Conservation (phyloP, 2,113 vertebrate genomes). For the Acinonyx jubatus region DNA sequence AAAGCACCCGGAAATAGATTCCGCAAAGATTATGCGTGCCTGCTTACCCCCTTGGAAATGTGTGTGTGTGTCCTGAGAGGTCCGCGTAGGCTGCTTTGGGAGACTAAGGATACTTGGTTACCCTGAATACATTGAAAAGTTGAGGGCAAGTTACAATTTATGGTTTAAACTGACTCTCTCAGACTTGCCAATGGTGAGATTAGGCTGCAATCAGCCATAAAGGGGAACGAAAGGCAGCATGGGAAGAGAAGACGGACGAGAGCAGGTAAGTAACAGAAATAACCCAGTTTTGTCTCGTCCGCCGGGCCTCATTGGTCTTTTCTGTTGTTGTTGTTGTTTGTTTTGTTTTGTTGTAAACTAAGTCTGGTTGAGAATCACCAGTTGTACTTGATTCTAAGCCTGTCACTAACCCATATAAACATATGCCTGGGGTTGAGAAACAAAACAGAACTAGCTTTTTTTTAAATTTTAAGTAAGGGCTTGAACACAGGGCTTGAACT, state of each 20-base stretch:
- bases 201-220: neutral
- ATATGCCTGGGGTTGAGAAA: neutral
- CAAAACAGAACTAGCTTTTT: neutral
- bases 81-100: neutral
- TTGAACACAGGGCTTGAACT: no score
- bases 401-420: neutral
- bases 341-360: neutral
- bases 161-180: neutral
- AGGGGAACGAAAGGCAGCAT: neutral
- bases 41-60: neutral
- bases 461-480: no score
- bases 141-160: neutral
- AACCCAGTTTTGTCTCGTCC: no score
- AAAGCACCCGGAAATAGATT: neutral
- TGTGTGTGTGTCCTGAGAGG: neutral
- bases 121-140: neutral
- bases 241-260: neutral
- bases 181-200: neutral
- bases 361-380: neutral
- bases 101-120: neutral
- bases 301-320: neutral
- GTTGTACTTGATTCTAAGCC: neutral
- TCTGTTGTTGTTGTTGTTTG: neutral
- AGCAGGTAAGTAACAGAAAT: neutral
- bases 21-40: rapidly evolving